Percentiles rank a stretch among this genome's conserved stretches.
Evolutionary conservation across 53 echinoderm and acorn worm genomes (phyloP).

Genomic region (Luidia sarsii): DNA sequence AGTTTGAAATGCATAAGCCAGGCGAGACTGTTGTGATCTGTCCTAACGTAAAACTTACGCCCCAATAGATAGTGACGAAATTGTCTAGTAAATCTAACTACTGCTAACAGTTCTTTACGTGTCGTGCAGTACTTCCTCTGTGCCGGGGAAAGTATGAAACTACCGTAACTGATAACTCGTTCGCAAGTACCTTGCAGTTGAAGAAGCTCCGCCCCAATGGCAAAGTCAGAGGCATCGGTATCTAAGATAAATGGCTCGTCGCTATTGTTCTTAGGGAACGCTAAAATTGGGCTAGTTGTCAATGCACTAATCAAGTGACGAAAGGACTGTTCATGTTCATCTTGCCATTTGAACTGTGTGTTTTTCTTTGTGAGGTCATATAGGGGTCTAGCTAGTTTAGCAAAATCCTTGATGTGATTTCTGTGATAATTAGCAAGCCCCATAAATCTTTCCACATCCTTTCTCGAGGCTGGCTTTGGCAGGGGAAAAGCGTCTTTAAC

Average conservation of each 20-base stretch:
- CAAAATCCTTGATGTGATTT: conserved; percentile 11
- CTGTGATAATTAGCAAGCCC: conserved; percentile 39
- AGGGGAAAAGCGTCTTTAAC: not conserved
- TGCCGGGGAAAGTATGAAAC: conserved; percentile 4
- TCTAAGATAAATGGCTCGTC: conserved; percentile 27
- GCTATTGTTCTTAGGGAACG: conserved; percentile 16
- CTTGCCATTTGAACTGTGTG: conserved; percentile 10
- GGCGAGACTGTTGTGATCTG: conserved; percentile 47
- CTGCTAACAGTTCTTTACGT: conserved; percentile 47
- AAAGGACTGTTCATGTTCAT: conserved; percentile 1
- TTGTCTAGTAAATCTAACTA: conserved; percentile 19
- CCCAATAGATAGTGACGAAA: conserved; percentile 57
- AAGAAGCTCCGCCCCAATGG: conserved; percentile 15
- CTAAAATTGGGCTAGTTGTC: conserved; percentile 5
- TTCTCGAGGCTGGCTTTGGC: not conserved
- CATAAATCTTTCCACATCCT: conserved; percentile 35
- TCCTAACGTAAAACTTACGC: conserved; percentile 41
- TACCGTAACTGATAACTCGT: conserved; percentile 27
- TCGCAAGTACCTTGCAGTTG: conserved; percentile 35
- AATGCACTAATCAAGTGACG: not conserved
- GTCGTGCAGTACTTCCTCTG: conserved; percentile 56
- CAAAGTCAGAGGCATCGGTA: conserved; percentile 40
- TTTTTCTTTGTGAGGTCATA: conserved; percentile 15
- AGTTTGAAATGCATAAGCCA: conserved; percentile 56
- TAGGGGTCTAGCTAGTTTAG: conserved; percentile 22